Evolutionary conservation across 53 echinoderm and acorn worm genomes (phyloP), one percentile per base, ranked within the genome.

Genomic region (Zoroaster sp.): DNA sequence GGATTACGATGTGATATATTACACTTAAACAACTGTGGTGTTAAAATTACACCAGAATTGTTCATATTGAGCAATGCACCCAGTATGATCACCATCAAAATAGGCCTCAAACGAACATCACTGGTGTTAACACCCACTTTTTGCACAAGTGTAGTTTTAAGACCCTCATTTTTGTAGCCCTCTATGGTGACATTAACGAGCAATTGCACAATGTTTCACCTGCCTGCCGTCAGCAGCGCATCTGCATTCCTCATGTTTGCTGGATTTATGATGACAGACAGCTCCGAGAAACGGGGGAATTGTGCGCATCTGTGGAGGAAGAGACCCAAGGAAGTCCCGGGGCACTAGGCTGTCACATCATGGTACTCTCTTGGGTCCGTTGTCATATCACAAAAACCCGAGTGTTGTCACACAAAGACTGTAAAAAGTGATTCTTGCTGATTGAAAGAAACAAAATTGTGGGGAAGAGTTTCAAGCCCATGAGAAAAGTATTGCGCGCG

Each of bases 301-400:
- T 81, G 81, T 36, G 43, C 66, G 81, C 81, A 66, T 81, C 66
- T 67, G 67, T 30, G 66, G 81, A 81, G 81, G 81, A 81, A 81
- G 68, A 40, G 37, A 66, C 33, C 81, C 41, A 14, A 81, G 81
- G 81, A 81, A 81, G 81, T 81, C 81, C 67, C 67, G 42, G 81
- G 66, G 81, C 81, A 33, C 68, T 13, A 0, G 67, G 66, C 81
- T 81, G 81, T 81, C 81, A 81, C 43, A 81, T 81, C 81, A 67
- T 66, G 81, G 42, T 81, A 43, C 41, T 43, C 67, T 67, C 81
- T 31, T 4, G 81, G 66, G 66, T 66, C 67, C 40, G 35, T 78
- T 78, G 78, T 38, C 78, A 78, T 54, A 54, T 78, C 81, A 59
- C 40, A 66, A 30, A 66, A 66, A 43, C 15, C 42, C 3, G 40